Evolutionary conservation across 2,113 vertebrate genomes (phyloP), one percentile per base, ranked within the genome.

Genomic region (Rhynchopsitta pachyrhyncha): DNA sequence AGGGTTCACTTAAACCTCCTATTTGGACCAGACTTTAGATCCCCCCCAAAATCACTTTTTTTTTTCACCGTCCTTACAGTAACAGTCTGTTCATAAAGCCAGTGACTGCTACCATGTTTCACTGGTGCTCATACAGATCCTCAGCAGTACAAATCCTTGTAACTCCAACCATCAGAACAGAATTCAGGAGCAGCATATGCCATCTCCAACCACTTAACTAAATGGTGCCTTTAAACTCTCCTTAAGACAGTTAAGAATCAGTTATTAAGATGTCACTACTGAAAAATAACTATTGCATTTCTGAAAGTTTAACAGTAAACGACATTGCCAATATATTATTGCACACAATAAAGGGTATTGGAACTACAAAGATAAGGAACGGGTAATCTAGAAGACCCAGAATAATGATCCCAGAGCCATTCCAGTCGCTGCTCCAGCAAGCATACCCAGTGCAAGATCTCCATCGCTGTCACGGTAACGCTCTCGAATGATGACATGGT

Each of bases 371-470:
- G 60, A 50, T 53, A 67, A 88, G 78, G 88, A 90, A 46, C 1
- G 8, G 35, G 77, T 90, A 90, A 64, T 67, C 97, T 99, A 99
- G 96, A 99, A 99, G 91, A 99, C 99, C 88, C 99, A 99, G 93
- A 99, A 99, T 63, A 99, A 98, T 13, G 99, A 99, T 39, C 99
- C 99, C 11, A 99, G 96, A 41, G 99, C 99, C 98, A 99, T 98
- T 94, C 99, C 99, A 2, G 99, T 99, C 0, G 98, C 99, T 23
- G 99, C 99, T 89, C 99, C 99, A 15, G 99, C 98, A 11, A 99
- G 98, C 98, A 99, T 99, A 77, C 99, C 98, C 95, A 99, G 73
- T 3, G 98, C 99, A 35, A 99, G 96, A 8, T 99, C 99, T 59
- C 98, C 98, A 44, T 98, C 98, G 0, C 97, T 98, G 55, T 99